Evolutionary conservation across 1,140 invertebrate genomes (phyloP).

Genomic region (Brachionus sp.): DNA sequence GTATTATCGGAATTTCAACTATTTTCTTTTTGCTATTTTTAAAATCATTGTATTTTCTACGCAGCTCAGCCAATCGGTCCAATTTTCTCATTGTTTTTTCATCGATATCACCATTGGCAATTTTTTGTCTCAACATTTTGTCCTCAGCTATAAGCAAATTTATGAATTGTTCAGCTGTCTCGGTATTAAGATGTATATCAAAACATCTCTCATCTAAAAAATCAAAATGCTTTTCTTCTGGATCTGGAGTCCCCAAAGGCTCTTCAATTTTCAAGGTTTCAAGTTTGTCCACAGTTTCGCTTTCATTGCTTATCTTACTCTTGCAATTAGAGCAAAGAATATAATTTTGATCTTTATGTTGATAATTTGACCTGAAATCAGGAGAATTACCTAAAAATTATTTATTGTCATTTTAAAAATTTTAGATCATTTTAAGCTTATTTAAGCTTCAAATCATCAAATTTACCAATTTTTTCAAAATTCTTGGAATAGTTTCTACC

Average conservation of each 20-base stretch:
- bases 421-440: background rate
- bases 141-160: slow-evolving; percentile 27
- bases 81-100: background rate
- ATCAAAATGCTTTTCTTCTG: background rate
- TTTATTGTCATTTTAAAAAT: background rate
- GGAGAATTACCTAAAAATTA: background rate
- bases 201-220: background rate
- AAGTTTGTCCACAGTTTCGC: background rate
- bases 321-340: background rate
- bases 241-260: background rate
- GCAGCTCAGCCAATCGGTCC: slow-evolving; percentile 8
- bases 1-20: background rate
- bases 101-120: slow-evolving; percentile 1
- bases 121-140: slow-evolving; percentile 3
- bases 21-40: background rate
- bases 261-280: background rate
- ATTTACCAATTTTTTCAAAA: background rate
- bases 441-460: background rate
- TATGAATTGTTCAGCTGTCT: slow-evolving; percentile 41
- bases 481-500: background rate
- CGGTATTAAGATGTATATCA: slow-evolving; percentile 4
- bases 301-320: background rate
- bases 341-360: background rate
- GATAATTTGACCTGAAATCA: background rate
- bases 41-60: background rate